These are phyloP conservation scores for Erebia aethiops DNA, from an alignment of 2,888 invertebrate genomes.

Conservation along the genomic window DNA sequence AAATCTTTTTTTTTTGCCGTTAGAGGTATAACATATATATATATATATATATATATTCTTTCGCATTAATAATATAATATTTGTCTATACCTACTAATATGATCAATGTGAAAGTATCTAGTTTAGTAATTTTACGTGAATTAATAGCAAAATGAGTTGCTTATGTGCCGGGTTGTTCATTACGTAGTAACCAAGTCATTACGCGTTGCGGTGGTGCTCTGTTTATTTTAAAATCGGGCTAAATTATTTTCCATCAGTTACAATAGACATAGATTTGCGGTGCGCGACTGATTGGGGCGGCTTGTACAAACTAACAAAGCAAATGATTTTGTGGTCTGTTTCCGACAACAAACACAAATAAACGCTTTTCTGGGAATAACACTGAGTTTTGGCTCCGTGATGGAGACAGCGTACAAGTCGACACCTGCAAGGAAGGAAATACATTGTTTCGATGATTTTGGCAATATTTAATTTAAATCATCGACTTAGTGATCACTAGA, in stretches of 20 bases:
- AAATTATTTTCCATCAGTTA: slow-evolving; percentile 38
- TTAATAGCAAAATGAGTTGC: neutral
- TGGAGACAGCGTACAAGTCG: no score
- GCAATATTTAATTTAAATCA: no score
- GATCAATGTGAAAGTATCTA: no score
- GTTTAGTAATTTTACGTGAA: neutral
- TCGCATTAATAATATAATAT: no score
- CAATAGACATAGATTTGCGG: slow-evolving; percentile 40
- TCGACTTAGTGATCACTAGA: no score
- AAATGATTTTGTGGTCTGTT: slow-evolving; percentile 30
- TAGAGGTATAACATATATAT: no score
- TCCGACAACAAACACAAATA: slow-evolving; percentile 24
- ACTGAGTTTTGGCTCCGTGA: neutral
- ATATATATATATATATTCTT: no score
- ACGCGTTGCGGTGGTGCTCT: slow-evolving; percentile 30
- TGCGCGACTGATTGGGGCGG: slow-evolving; percentile 30
- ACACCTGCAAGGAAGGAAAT: no score
- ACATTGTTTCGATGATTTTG: no score
- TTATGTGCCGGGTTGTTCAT: slow-evolving; percentile 13
- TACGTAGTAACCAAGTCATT: slow-evolving; percentile 25
- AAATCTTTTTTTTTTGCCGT: no score
- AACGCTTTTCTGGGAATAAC: slow-evolving; percentile 4
- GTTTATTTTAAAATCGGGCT: slow-evolving; percentile 35
- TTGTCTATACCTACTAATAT: no score
- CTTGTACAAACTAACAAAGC: slow-evolving; percentile 31